Evolutionary conservation across 2,888 invertebrate species (phyloP).

Genomic region (Dynastes hyllus): DNA sequence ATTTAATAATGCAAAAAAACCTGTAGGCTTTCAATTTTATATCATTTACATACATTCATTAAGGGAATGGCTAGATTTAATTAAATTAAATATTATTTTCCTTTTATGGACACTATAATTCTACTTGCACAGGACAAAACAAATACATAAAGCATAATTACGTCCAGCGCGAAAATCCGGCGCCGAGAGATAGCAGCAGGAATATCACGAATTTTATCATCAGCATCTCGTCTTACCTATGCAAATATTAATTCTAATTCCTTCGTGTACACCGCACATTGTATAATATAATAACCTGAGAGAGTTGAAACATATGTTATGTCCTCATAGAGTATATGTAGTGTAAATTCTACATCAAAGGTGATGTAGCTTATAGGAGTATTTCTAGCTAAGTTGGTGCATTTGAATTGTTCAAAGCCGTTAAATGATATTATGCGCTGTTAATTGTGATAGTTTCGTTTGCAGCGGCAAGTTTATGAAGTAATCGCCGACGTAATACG

Average conservation of each 20-base stretch:
- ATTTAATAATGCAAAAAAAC: too few relatives aligned
- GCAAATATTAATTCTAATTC: conserved; percentile 11
- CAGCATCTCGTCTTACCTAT: background rate
- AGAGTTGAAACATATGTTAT: background rate
- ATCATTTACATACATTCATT: too few relatives aligned
- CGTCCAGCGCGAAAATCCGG: background rate
- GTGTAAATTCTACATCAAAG: conserved; percentile 16
- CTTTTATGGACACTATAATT: background rate
- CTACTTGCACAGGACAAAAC: background rate
- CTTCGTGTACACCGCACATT: background rate
- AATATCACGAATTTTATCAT: conserved; percentile 5
- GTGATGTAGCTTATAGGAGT: background rate
- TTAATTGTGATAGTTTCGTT: conserved; percentile 39
- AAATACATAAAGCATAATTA: background rate
- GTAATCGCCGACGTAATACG: conserved; percentile 23
- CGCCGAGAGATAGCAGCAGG: background rate
- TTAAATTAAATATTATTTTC: background rate
- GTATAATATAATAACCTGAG: background rate
- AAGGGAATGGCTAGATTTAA: background rate
- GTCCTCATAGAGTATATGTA: background rate
- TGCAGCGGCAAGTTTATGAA: conserved; percentile 32
- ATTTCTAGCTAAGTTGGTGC: background rate
- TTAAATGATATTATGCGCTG: conserved; percentile 33
- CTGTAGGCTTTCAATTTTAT: too few relatives aligned
- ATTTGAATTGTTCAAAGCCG: conserved; percentile 24